Evolutionary conservation across 2,797 vertebrate species (phyloP).

Genomic region (Syngnathus acus): DNA sequence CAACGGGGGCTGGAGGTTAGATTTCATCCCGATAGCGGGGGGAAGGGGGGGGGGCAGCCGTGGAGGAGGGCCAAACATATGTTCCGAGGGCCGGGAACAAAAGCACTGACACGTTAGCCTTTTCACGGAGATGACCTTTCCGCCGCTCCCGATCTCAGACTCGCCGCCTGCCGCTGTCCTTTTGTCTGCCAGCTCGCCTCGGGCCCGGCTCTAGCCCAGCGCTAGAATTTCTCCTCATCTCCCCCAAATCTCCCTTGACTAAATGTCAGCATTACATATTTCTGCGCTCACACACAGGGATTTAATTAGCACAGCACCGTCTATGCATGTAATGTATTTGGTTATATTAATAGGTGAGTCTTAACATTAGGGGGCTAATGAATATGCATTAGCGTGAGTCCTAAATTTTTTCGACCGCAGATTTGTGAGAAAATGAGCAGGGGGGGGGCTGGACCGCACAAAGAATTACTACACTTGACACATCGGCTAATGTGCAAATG

Average conservation of each 20-base stretch:
- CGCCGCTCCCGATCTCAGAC: conserved; percentile 67
- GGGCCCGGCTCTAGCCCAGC: conserved; percentile 71
- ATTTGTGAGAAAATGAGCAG: neutral
- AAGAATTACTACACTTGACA: conserved; percentile 52
- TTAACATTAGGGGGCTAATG: conserved; percentile 27
- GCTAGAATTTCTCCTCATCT: conserved; percentile 88
- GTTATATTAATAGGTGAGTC: conserved; percentile 19
- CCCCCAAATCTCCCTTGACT: conserved; percentile 95
- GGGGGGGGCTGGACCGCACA: conserved; percentile 25
- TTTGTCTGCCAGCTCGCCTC: conserved; percentile 83
- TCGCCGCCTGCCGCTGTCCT: conserved; percentile 75
- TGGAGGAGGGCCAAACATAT: conserved; percentile 74
- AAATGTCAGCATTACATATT: conserved; percentile 96
- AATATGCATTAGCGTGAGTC: conserved; percentile 22
- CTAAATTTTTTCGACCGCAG: neutral
- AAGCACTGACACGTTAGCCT: conserved; percentile 81
- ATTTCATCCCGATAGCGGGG: conserved; percentile 71
- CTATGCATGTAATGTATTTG: neutral
- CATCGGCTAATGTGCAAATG: conserved; percentile 57
- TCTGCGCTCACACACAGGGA: conserved; percentile 79
- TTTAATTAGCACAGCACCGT: conserved; percentile 82
- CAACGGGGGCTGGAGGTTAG: conserved; percentile 59
- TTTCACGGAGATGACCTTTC: conserved; percentile 89
- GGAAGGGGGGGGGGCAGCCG: conserved; percentile 58
- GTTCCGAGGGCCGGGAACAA: conserved; percentile 77